Percentiles rank a stretch among this genome's conserved stretches.
phyloP scores from a whole-genome alignment of 2,113 vertebrate species.

The Peucedramus taeniatus region DNA sequence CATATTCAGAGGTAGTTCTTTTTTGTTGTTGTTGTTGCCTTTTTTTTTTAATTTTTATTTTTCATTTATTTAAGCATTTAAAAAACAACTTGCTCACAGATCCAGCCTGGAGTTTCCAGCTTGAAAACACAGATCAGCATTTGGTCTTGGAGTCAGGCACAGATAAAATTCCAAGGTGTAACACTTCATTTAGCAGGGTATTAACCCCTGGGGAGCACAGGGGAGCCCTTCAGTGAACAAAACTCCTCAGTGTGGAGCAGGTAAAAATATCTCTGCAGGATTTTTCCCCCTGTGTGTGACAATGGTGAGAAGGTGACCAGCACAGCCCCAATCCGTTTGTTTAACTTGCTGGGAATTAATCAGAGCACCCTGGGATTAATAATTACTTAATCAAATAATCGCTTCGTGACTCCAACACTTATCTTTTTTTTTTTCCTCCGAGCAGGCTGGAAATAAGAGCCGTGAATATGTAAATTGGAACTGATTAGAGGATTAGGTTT shows the following conservation, averaged over 20 bases:
- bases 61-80: not conserved
- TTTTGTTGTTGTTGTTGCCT: not conserved
- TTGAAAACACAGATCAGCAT: conserved; percentile 48
- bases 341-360: conserved; percentile 77
- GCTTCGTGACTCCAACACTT: conserved; percentile 72
- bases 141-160: conserved; percentile 70
- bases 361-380: conserved; percentile 77
- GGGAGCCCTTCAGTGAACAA: conserved; percentile 65
- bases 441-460: conserved; percentile 74
- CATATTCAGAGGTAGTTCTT: not conserved
- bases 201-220: conserved; percentile 64
- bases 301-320: conserved; percentile 53
- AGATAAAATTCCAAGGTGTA: conserved; percentile 70
- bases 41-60: not conserved
- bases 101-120: conserved; percentile 12
- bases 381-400: conserved; percentile 87
- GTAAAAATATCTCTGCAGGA: conserved; percentile 42
- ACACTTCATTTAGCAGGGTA: conserved; percentile 76
- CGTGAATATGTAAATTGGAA: conserved; percentile 89
- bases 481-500: conserved; percentile 88
- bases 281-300: not conserved
- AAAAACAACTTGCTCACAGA: not conserved
- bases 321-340: conserved; percentile 57
- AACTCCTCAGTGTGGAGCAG: conserved; percentile 54
- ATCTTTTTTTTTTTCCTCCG: conserved; percentile 56